These are phyloP conservation scores for Drosophila aff. DNA, from an alignment of 1,140 invertebrate genomes.

Conservation along the genomic window DNA sequence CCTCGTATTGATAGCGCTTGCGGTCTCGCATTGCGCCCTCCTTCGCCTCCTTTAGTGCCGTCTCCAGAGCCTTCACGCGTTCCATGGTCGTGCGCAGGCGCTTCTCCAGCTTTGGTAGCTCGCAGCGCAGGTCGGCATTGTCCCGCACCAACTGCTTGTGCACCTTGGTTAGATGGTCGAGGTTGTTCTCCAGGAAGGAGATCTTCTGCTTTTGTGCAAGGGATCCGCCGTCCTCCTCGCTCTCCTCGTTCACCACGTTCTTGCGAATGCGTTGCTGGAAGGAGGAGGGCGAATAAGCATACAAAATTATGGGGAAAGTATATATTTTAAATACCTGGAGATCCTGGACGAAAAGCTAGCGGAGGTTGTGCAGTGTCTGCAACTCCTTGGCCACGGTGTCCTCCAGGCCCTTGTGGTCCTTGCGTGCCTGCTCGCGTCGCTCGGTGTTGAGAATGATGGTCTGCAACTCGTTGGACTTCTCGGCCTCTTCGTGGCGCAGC, in stretches of 20 bases:
- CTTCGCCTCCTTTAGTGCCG: constrained; percentile 98
- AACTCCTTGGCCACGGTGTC: constrained; percentile 99
- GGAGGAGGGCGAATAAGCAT: neutral
- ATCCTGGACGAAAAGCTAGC: constrained; percentile 99
- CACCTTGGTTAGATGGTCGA: constrained; percentile 99
- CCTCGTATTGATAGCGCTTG: constrained; percentile 99
- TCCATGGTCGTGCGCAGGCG: constrained; percentile 98
- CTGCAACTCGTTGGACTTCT: constrained; percentile 97
- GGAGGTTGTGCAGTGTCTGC: constrained; percentile 98
- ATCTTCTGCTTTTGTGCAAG: constrained; percentile 99
- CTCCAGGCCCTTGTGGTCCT: constrained; percentile 98
- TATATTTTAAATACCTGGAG: constrained; percentile 87
- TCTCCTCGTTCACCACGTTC: constrained; percentile 92
- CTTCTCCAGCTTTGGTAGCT: constrained; percentile 99
- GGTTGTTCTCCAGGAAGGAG: constrained; percentile 99
- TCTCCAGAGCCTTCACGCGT: constrained; percentile 98
- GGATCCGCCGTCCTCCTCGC: constrained; percentile 96
- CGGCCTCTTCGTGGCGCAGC: constrained; percentile 96
- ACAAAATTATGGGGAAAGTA: neutral
- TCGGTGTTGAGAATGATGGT: constrained; percentile 96
- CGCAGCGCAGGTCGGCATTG: constrained; percentile 99
- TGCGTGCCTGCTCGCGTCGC: constrained; percentile 97
- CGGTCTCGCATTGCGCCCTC: constrained; percentile 99
- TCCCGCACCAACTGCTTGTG: constrained; percentile 97
- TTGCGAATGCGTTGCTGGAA: constrained; percentile 91